Evolutionary conservation across 1,140 invertebrate species (phyloP).

Genomic region (Caerostris darwini): DNA sequence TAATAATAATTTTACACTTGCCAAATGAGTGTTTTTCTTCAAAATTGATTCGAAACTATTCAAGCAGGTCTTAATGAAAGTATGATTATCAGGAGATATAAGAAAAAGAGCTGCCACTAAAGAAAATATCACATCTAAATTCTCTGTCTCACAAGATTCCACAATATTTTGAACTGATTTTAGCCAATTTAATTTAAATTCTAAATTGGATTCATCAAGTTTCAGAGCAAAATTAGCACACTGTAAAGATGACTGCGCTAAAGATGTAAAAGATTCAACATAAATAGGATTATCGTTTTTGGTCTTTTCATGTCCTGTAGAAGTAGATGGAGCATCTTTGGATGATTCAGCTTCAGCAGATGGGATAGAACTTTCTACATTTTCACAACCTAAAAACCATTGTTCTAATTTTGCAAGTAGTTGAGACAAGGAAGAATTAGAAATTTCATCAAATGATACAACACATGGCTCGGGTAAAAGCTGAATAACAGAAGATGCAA

Average conservation of each 20-base stretch:
- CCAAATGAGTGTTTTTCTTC: constrained; percentile 48
- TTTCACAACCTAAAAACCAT: neutral
- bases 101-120: constrained; percentile 64
- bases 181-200: constrained; percentile 52
- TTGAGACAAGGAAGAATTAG: constrained; percentile 4
- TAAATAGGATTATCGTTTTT: neutral
- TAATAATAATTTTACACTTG: constrained; percentile 8
- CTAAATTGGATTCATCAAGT: constrained; percentile 12
- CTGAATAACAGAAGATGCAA: constrained; percentile 57
- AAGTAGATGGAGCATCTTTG: neutral
- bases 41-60: constrained; percentile 53
- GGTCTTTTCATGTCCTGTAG: neutral
- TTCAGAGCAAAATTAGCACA: constrained; percentile 49
- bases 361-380: neutral
- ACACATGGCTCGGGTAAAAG: constrained; percentile 61
- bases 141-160: neutral
- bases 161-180: neutral
- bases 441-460: constrained; percentile 47
- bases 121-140: constrained; percentile 60
- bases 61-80: constrained; percentile 7
- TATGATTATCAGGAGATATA: constrained; percentile 17
- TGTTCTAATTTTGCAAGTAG: constrained; percentile 49
- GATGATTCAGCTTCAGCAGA: neutral
- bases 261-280: constrained; percentile 58
- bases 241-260: neutral